A percentile compares a stretch with the other conserved stretches of the same genome.
These are phyloP conservation scores for Hirtodrosophila duncani DNA, from an alignment of 2,888 invertebrate genomes.

Conservation along the genomic window DNA sequence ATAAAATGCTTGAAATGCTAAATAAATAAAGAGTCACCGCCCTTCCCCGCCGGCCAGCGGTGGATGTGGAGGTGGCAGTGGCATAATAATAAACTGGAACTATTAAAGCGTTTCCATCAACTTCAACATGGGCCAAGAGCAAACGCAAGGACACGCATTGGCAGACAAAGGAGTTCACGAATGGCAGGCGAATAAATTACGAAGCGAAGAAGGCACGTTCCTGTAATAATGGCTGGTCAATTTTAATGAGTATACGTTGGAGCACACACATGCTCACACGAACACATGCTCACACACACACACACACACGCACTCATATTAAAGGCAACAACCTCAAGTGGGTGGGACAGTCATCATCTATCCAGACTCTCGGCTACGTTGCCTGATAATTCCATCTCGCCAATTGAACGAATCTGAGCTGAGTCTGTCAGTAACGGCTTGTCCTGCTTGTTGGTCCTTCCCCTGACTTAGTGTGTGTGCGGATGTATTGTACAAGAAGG, in stretches of 20 bases:
- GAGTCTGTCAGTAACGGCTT: slow-evolving; percentile 41
- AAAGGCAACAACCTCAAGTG: background rate
- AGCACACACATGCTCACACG: slow-evolving; percentile 41
- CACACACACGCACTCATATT: slow-evolving; percentile 3
- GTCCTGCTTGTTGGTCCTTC: slow-evolving; percentile 12
- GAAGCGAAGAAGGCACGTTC: slow-evolving; percentile 57
- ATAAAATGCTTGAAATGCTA: slow-evolving; percentile 46
- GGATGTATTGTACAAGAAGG: slow-evolving; percentile 30
- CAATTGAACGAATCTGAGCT: slow-evolving; percentile 46
- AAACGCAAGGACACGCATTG: slow-evolving; percentile 3
- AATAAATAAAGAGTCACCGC: slow-evolving; percentile 45
- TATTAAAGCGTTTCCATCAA: slow-evolving; percentile 31
- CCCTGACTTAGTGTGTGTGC: slow-evolving; percentile 7
- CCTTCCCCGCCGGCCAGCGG: background rate
- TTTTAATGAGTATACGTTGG: slow-evolving; percentile 68
- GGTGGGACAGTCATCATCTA: background rate
- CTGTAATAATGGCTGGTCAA: slow-evolving; percentile 68
- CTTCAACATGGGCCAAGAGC: background rate
- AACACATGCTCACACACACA: slow-evolving; percentile 9
- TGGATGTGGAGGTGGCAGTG: too few relatives aligned
- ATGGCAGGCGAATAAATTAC: slow-evolving; percentile 52
- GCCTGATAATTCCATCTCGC: slow-evolving; percentile 42
- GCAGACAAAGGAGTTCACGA: slow-evolving; percentile 30
- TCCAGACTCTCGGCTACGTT: background rate
- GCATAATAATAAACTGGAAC: slow-evolving; percentile 30